Conservation (phyloP, 1,140 invertebrate genomes). For the Trachymyrmex cornetzi region DNA sequence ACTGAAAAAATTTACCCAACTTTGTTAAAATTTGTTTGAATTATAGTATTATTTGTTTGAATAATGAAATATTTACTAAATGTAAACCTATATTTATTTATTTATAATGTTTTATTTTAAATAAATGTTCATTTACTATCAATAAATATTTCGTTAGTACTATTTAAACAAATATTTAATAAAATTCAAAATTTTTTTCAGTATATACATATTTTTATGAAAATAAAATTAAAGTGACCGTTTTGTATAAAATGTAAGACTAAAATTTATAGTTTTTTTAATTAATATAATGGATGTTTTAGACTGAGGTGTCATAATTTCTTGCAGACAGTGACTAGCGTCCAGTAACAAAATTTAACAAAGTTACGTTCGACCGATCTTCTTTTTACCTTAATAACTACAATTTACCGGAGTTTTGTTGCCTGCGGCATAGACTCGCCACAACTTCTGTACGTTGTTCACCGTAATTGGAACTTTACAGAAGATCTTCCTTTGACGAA, state of each 20-base stretch:
- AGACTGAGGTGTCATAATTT: neutral
- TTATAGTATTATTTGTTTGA: too few relatives aligned
- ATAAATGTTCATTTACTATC: too few relatives aligned
- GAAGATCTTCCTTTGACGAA: conserved; percentile 59
- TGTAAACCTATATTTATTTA: too few relatives aligned
- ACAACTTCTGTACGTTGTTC: conserved; percentile 47
- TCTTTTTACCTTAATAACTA: conserved; percentile 46
- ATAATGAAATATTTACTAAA: too few relatives aligned
- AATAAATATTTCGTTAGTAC: too few relatives aligned
- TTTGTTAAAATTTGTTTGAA: too few relatives aligned
- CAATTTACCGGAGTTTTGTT: conserved; percentile 31
- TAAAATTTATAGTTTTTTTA: neutral
- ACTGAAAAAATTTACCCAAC: too few relatives aligned
- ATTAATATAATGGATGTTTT: neutral
- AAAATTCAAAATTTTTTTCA: too few relatives aligned
- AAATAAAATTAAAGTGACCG: neutral
- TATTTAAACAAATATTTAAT: too few relatives aligned
- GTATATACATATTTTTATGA: neutral
- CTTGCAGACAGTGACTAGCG: neutral
- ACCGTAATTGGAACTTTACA: conserved; percentile 67
- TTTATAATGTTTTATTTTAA: too few relatives aligned
- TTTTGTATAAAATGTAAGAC: neutral
- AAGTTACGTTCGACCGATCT: neutral
- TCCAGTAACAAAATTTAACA: neutral
- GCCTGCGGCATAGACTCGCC: neutral